Percentiles rank a stretch among this genome's conserved stretches.
Conservation (phyloP, 2,113 vertebrate genomes). For the Oncorhynchus tshawytscha region DNA sequence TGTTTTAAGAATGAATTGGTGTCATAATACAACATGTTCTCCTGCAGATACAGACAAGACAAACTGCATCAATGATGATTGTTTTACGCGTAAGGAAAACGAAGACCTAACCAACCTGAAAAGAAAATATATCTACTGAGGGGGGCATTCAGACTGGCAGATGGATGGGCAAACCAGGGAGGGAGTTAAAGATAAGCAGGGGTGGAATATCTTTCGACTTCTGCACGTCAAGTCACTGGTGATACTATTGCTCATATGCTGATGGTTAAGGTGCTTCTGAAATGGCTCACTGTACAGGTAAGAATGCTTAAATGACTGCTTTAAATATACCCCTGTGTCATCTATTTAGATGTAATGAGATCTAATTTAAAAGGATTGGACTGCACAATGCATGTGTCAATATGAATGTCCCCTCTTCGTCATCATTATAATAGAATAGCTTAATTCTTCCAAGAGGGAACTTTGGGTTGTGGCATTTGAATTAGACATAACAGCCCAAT, state of each 20-base stretch:
- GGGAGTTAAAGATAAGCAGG: background rate
- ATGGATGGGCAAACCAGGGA: too few species aligned
- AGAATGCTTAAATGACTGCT: background rate
- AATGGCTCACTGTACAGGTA: constrained; percentile 52
- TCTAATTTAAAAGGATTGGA: too few species aligned
- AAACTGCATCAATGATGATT: background rate
- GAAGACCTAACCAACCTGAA: background rate
- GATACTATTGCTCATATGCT: constrained; percentile 12
- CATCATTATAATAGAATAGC: too few species aligned
- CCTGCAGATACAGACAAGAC: constrained; percentile 7
- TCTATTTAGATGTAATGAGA: too few species aligned
- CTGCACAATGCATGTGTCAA: too few species aligned
- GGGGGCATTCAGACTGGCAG: background rate
- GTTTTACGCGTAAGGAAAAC: background rate
- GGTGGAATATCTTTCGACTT: constrained; percentile 24
- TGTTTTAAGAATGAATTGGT: too few species aligned
- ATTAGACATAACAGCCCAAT: too few species aligned
- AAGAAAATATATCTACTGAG: too few species aligned
- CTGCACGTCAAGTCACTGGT: constrained; percentile 11
- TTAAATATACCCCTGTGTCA: too few species aligned
- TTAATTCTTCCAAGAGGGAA: too few species aligned
- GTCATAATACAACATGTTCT: background rate
- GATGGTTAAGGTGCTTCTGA: constrained; percentile 17
- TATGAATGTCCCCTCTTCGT: too few species aligned
- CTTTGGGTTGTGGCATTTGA: too few species aligned